Evolutionary conservation across 1,140 invertebrate species (phyloP), one percentile per base, ranked within the genome.

Genomic region (Wiebesia pumilae): DNA sequence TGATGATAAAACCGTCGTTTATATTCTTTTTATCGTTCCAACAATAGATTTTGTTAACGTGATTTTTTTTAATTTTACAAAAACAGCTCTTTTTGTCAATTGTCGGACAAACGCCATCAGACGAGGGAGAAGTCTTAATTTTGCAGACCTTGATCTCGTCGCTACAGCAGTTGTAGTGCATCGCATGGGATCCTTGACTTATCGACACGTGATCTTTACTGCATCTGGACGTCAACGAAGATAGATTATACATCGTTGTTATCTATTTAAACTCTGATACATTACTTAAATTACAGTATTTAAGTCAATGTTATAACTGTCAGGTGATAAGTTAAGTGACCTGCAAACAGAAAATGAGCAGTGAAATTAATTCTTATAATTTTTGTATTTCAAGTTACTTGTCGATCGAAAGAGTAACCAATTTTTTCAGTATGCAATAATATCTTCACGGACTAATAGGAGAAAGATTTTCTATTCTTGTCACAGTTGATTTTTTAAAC

Each of bases 251-350:
- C 51, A 30, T 85, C 47, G 0, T 82, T 43, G 81, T 14, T n/a
- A n/a, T 47, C 69, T 40, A 21, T 12, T 73, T 73, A 40, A 40
- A 4, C 21, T 35, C 35, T 33, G 35, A 24, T 40, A 16, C 16
- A 75, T 77, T 81, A 62, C 21, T 90, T 91, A 93, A 88, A 93
- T 91, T 80, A 93, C 90, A 88, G 92, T 90, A 78, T 93, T 93
- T 88, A 93, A 91, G 87, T 93, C 92, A 90, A 93, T 88, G 86
- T 93, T 94, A 89, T 90, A 91, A 90, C 90, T 93, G 82, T 93
- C 93, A 33, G 93, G 91, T 69, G 92, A 91, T 81, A 93, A 93
- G 86, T 93, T 93, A 83, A 90, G 87, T 43, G 93, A 94, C 87
- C 93, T 94, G 93, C 19, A 89, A 94, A 90, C 88, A 91, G 71